A percentile compares a stretch with the other conserved stretches of the same genome.
Evolutionary conservation across 2,888 invertebrate species (phyloP).

Genomic region (Liopterus haemorrhoidalis): DNA sequence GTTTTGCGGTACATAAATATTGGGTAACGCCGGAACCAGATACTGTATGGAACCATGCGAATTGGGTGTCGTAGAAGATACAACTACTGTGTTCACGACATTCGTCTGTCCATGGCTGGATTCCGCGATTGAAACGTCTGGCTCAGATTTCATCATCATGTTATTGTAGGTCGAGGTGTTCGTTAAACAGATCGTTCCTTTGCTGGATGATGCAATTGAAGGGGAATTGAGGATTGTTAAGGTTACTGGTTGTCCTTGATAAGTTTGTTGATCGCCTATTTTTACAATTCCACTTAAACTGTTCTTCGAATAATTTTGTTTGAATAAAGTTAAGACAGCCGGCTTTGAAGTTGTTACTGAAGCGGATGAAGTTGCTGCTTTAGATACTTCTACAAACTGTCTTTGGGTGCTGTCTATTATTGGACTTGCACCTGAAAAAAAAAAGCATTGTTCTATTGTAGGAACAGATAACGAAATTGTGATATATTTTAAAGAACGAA

Average conservation of each 20-base stretch:
- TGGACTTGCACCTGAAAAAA: too few species aligned
- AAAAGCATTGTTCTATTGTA: too few species aligned
- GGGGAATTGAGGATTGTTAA: conserved; percentile 41
- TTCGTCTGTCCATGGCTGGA: conserved; percentile 31
- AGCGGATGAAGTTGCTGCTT: too few species aligned
- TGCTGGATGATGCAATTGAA: conserved; percentile 22
- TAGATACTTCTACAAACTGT: too few species aligned
- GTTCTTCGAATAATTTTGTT: conserved; percentile 35
- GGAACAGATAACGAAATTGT: too few species aligned
- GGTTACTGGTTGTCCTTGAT: conserved; percentile 43
- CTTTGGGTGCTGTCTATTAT: too few species aligned
- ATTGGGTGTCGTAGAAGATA: conserved; percentile 43
- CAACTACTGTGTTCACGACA: conserved; percentile 38
- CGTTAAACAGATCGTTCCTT: conserved; percentile 24
- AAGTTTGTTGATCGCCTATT: conserved; percentile 19
- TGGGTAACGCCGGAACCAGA: conserved; percentile 42
- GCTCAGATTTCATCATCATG: conserved; percentile 27
- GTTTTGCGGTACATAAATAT: conserved; percentile 45
- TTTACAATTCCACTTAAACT: conserved; percentile 13
- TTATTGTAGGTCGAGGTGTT: conserved; percentile 25
- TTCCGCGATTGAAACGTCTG: conserved; percentile 10
- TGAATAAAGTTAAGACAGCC: conserved; percentile 36
- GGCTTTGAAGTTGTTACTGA: conserved; percentile 34
- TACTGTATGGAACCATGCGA: conserved; percentile 33
- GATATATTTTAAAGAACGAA: too few species aligned